Evolutionary conservation across 2,888 invertebrate genomes (phyloP).

Genomic region (Chymomyza amoena): DNA sequence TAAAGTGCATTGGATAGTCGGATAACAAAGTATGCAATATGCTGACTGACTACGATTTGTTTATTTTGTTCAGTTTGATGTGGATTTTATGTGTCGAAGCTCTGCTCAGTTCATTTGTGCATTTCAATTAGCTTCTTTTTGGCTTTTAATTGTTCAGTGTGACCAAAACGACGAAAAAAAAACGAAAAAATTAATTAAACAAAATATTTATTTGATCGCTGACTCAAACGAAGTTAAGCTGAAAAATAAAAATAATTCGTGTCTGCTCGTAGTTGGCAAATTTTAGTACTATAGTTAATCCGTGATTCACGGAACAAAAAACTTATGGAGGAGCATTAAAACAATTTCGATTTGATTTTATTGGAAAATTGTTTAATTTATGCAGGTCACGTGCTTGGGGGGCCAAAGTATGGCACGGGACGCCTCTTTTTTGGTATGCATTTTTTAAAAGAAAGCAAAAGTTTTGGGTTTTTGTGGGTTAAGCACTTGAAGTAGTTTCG

Average conservation of each 20-base stretch:
- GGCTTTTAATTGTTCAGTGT: slow-evolving; percentile 15
- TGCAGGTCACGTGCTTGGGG: neutral
- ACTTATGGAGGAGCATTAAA: neutral
- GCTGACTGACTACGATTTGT: neutral
- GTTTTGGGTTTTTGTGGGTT: slow-evolving; percentile 15
- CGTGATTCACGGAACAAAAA: neutral
- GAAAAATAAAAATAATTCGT: neutral
- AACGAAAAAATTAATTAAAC: slow-evolving; percentile 45
- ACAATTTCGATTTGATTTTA: neutral
- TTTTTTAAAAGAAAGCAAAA: slow-evolving; percentile 58
- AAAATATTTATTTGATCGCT: slow-evolving; percentile 10
- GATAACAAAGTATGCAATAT: neutral
- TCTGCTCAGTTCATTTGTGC: slow-evolving; percentile 38
- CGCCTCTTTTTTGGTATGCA: slow-evolving; percentile 14
- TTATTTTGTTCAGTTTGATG: slow-evolving; percentile 20
- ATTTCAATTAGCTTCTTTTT: slow-evolving; percentile 38
- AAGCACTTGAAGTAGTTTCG: slow-evolving; percentile 12
- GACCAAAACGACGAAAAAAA: neutral
- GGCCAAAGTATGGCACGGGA: neutral
- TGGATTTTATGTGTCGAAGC: slow-evolving; percentile 36
- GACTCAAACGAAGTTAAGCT: neutral
- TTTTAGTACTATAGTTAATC: neutral
- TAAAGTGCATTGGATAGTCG: neutral
- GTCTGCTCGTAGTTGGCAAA: neutral
- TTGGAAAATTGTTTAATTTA: neutral